These are phyloP conservation scores for Ophonus ardosiacus DNA, from an alignment of 2,888 invertebrate species.

Conservation along the genomic window DNA sequence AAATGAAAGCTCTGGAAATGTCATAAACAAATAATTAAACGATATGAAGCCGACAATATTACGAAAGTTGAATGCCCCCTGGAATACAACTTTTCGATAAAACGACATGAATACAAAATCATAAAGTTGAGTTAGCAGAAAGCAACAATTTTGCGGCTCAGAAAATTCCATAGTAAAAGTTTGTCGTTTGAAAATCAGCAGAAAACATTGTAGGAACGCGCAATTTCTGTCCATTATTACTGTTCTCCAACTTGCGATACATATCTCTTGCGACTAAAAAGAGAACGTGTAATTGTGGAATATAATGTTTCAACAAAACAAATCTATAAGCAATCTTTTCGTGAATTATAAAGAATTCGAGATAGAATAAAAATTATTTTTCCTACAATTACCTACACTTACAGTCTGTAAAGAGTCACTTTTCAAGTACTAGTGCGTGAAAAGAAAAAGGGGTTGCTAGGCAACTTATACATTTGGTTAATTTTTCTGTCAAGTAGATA, in stretches of 20 bases:
- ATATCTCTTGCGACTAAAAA: neutral
- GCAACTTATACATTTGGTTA: too few species aligned
- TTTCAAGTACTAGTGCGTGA: too few species aligned
- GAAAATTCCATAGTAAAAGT: constrained; percentile 20
- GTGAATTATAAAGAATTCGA: too few species aligned
- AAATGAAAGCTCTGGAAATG: neutral
- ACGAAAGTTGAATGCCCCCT: constrained; percentile 22
- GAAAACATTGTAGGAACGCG: neutral
- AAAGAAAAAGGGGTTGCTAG: too few species aligned
- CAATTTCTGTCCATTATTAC: neutral
- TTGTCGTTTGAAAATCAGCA: constrained; percentile 2
- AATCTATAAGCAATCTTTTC: too few species aligned
- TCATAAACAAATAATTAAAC: constrained; percentile 17
- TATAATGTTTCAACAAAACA: too few species aligned
- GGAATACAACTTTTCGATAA: constrained; percentile 24
- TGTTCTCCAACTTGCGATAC: neutral
- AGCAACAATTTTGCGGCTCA: neutral
- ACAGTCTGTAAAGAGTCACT: too few species aligned
- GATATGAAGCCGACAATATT: neutral
- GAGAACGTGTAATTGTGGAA: neutral
- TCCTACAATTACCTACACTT: too few species aligned
- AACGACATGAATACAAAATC: constrained; percentile 1
- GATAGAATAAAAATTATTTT: too few species aligned
- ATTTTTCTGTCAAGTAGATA: too few species aligned
- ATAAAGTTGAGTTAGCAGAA: neutral